Percentiles rank a stretch among this genome's conserved stretches.
Evolutionary conservation across 2,797 vertebrate genomes (phyloP).

Genomic region (Microhierax caerulescens): DNA sequence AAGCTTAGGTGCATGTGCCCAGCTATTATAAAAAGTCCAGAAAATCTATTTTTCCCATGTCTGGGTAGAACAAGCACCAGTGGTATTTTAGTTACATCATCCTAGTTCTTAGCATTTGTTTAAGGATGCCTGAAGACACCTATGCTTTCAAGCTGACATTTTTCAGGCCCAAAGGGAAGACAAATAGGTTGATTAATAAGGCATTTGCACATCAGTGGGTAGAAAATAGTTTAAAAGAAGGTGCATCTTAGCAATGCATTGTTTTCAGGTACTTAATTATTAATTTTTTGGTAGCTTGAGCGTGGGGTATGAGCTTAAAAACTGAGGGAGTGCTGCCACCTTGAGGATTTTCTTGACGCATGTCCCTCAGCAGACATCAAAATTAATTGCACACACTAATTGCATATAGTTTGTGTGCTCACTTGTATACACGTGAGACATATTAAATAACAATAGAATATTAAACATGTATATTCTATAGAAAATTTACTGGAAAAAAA

Average conservation of each 20-base stretch:
- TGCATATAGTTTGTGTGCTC: not conserved
- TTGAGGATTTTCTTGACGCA: conserved; percentile 42
- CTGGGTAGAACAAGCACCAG: not conserved
- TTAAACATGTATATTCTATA: not conserved
- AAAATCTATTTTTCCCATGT: not conserved
- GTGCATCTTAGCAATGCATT: not conserved
- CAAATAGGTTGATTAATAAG: not conserved
- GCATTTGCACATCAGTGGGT: not conserved
- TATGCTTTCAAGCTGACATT: not conserved
- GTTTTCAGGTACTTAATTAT: not conserved
- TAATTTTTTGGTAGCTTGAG: not conserved
- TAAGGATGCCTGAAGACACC: not conserved
- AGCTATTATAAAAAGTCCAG: not conserved
- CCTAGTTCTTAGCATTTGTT: not conserved
- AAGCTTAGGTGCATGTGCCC: not conserved
- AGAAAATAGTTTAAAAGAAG: not conserved
- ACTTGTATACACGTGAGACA: accelerated
- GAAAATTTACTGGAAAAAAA: not conserved
- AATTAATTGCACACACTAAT: not conserved
- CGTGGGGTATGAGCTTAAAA: not conserved
- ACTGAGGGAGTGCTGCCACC: conserved; percentile 71
- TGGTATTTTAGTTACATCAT: not conserved
- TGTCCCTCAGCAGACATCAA: not conserved
- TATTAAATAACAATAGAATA: not conserved
- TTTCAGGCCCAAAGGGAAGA: not conserved